Evolutionary conservation across 2,113 vertebrate genomes (phyloP).

Genomic region (Girardinichthys multiradiatus): DNA sequence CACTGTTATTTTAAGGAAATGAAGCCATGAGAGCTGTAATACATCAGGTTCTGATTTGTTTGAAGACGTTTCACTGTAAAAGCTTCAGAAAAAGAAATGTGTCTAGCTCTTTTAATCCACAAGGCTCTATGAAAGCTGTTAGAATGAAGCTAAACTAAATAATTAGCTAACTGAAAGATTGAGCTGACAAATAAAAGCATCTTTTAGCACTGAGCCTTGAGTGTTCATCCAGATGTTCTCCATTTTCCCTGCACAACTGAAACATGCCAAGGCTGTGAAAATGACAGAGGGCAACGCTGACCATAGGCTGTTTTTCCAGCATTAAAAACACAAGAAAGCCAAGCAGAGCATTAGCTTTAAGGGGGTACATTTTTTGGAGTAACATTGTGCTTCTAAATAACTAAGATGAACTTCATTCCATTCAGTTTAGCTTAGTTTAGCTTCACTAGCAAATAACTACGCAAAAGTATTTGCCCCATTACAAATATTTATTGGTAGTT

Average conservation of each 20-base stretch:
- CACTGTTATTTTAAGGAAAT: slow-evolving; percentile 14
- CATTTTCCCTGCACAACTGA: slow-evolving; percentile 66
- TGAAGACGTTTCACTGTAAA: neutral
- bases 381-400: neutral
- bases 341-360: neutral
- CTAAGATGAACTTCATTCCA: no score
- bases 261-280: slow-evolving; percentile 55
- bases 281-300: slow-evolving; percentile 51
- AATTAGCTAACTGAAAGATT: slow-evolving; percentile 24
- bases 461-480: no score
- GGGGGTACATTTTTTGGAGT: neutral
- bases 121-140: slow-evolving; percentile 31
- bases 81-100: neutral
- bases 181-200: slow-evolving; percentile 31
- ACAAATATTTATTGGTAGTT: neutral
- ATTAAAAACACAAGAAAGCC: slow-evolving; percentile 14
- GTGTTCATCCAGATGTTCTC: slow-evolving; percentile 72
- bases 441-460: no score
- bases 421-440: no score
- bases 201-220: slow-evolving; percentile 39
- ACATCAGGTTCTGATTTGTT: slow-evolving; percentile 7
- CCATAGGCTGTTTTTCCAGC: slow-evolving; percentile 37
- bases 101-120: neutral
- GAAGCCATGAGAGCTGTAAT: neutral
- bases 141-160: slow-evolving; percentile 20